phyloP scores from a whole-genome alignment of 2,888 invertebrate species.

The Drosophila koepferae region DNA sequence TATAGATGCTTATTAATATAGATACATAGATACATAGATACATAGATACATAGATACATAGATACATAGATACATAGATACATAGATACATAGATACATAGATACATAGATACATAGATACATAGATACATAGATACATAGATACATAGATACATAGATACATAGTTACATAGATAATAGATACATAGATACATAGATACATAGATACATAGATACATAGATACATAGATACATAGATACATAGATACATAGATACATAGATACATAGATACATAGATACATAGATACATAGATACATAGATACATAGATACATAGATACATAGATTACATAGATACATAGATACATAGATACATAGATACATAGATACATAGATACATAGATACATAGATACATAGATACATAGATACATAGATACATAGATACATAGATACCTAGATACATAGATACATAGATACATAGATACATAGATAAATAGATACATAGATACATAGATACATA shows the following conservation, averaged over 20 bases:
- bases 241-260: slow-evolving; percentile 2
- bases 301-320: background rate
- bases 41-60: slow-evolving; percentile 1
- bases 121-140: slow-evolving; percentile 1
- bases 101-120: slow-evolving; percentile 2
- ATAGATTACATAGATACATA: slow-evolving; percentile 1
- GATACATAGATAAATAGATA: background rate
- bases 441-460: slow-evolving; percentile 1
- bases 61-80: slow-evolving; percentile 3
- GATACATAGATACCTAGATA: slow-evolving; percentile 2
- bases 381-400: slow-evolving; percentile 2
- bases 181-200: background rate
- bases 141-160: slow-evolving; percentile 2
- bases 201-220: slow-evolving; percentile 2
- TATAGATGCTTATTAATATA: background rate
- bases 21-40: background rate
- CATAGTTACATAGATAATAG: background rate
- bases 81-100: slow-evolving; percentile 2
- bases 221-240: slow-evolving; percentile 2
- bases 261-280: slow-evolving; percentile 2
- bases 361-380: slow-evolving; percentile 1
- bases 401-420: slow-evolving; percentile 3
- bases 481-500: background rate
- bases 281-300: slow-evolving; percentile 2
- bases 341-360: slow-evolving; percentile 3